Evolutionary conservation across 2,797 vertebrate genomes (phyloP), one percentile per base, ranked within the genome.

Genomic region (Halcyon chelicuti): DNA sequence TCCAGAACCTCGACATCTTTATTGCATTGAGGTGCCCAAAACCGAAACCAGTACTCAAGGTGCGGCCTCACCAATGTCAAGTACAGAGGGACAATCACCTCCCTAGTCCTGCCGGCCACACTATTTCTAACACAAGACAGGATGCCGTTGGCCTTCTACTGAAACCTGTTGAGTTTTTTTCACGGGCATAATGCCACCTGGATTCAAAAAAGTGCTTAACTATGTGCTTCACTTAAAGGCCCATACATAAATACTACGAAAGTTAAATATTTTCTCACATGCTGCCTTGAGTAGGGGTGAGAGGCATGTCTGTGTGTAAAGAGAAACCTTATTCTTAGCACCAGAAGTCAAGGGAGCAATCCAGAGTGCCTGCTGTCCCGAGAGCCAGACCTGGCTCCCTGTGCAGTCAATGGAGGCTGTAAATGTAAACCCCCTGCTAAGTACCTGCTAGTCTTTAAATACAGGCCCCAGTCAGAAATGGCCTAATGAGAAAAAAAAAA

Each of bases 211-310:
- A 89, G 40, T 5, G 0, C 52, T 88, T 58, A 84, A 94, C 70
- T 90, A 70, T 84, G 44, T 93, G 35, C 55, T 90, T 94, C 84
- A 58, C 78, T 89, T 86, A 80, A 92, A 91, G 62, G 52, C 52
- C 40, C 35, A 5, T 42, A 57, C 52, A 74, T 89, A 92, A 95
- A 89, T 91, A 82, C 72, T 29, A 33, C 57, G 89, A 87, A 92
- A 93, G 94, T 92, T 74, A 95, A 95, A 93, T 86, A 95, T 89
- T 95, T 95, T 70, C 86, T 93, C 58, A 87, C 74, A 85, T 67
- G 12, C 22, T 89, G 88, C 57, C 37, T 33, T 68, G 37, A 93
- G 40, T 51, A 73, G n/a, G 37, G 44, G 54, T 40, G 70, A 91
- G 73, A 37, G 68, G 7, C 42, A 87, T 80, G 47, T 39, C 75